Conservation (phyloP, 2,888 invertebrate genomes). For the Cerceris ruficornis region DNA sequence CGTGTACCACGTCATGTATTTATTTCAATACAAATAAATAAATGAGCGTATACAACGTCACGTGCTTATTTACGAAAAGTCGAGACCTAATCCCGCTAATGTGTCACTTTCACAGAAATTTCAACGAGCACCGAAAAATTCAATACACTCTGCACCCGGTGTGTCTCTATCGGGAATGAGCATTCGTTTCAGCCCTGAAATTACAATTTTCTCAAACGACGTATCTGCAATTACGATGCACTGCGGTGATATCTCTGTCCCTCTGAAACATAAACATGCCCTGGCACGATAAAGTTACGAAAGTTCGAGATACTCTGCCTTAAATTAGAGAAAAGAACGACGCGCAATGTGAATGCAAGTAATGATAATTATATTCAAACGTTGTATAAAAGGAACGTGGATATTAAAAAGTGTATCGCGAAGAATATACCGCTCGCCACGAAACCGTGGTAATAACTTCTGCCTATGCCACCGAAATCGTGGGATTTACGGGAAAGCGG, state of each 20-base stretch:
- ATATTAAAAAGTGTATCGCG: constrained; percentile 1
- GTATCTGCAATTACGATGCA: not conserved
- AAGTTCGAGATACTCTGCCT: too few relatives aligned
- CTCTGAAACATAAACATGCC: not conserved
- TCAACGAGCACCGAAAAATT: not conserved
- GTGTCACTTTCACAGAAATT: constrained; percentile 19
- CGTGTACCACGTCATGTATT: constrained; percentile 48
- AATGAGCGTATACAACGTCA: constrained; percentile 40
- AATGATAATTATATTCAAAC: constrained; percentile 4
- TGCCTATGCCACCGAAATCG: constrained; percentile 9
- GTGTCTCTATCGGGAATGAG: too few relatives aligned
- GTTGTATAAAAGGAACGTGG: not conserved
- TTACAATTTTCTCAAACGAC: not conserved
- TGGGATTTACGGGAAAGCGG: constrained; percentile 30
- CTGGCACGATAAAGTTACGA: not conserved
- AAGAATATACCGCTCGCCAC: constrained; percentile 12
- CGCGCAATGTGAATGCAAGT: not conserved
- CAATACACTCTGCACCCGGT: not conserved
- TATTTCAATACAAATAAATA: constrained; percentile 53
- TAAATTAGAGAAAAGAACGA: too few relatives aligned
- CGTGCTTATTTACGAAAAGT: constrained; percentile 5
- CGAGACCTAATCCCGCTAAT: constrained; percentile 11
- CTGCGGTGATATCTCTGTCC: not conserved
- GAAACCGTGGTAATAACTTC: constrained; percentile 24
- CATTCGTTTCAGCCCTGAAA: too few relatives aligned